These are phyloP conservation scores for Myotis pilosus DNA, from an alignment of 2,797 vertebrate genomes.

Conservation along the genomic window DNA sequence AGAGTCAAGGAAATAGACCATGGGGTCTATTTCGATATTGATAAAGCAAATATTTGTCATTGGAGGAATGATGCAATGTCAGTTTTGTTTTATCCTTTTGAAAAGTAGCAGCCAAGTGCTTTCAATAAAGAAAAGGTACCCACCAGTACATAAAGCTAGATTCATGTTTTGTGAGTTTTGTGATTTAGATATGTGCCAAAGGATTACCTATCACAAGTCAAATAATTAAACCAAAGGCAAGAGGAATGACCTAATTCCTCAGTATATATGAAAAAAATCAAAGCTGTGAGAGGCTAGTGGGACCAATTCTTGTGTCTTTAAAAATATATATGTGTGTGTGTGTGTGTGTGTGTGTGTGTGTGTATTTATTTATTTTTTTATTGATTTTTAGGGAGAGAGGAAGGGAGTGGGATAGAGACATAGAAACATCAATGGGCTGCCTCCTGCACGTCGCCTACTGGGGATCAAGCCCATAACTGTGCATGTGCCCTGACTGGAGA, in stretches of 20 bases:
- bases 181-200: neutral
- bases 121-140: slow-evolving; percentile 25
- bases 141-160: neutral
- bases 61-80: slow-evolving; percentile 27
- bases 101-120: neutral
- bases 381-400: too few relatives aligned
- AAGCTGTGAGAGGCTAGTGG: neutral
- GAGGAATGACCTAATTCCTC: neutral
- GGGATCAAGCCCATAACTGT: too few relatives aligned
- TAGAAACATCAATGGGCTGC: too few relatives aligned
- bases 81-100: slow-evolving; percentile 47
- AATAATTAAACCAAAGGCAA: neutral
- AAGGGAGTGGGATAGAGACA: too few relatives aligned
- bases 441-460: too few relatives aligned
- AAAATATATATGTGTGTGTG: too few relatives aligned
- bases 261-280: neutral
- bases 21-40: slow-evolving; percentile 31
- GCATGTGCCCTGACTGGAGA: too few relatives aligned
- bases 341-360: too few relatives aligned
- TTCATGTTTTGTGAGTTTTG: slow-evolving; percentile 45
- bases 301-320: neutral
- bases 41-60: slow-evolving; percentile 66
- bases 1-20: slow-evolving; percentile 50
- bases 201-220: neutral
- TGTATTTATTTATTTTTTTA: too few relatives aligned